Conservation (phyloP, 2,113 vertebrate species). For the Mormyrus lacerda region DNA sequence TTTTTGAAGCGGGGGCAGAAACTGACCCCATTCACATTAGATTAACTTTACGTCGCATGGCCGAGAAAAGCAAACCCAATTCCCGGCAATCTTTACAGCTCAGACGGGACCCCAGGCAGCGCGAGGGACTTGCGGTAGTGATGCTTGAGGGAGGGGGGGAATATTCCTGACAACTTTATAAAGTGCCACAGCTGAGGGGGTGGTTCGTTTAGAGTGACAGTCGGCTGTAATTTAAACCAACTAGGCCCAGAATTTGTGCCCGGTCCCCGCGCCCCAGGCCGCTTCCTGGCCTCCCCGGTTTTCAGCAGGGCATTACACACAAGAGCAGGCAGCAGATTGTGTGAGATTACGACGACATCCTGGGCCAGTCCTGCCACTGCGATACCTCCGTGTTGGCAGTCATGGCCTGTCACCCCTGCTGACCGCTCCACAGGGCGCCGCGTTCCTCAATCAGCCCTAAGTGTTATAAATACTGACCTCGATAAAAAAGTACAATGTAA, state of each 20-base stretch:
- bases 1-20: not conserved
- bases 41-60: conserved; percentile 5
- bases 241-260: conserved; percentile 49
- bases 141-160: not conserved
- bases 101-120: not conserved
- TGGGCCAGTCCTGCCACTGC: conserved; percentile 63
- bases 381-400: conserved; percentile 75
- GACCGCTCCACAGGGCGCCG: conserved; percentile 61
- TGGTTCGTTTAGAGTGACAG: conserved; percentile 54
- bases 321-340: conserved; percentile 83
- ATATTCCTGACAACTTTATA: conserved; percentile 43
- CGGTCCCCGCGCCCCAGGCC: not conserved
- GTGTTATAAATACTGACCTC: conserved; percentile 79
- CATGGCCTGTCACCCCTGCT: conserved; percentile 75
- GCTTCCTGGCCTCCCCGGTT: conserved; percentile 49
- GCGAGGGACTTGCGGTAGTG: not conserved
- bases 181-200: conserved; percentile 55
- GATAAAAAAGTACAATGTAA: conserved; percentile 79
- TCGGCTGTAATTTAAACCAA: conserved; percentile 66
- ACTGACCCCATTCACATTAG: not conserved
- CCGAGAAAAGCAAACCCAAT: not conserved
- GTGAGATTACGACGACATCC: conserved; percentile 76
- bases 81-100: conserved; percentile 18
- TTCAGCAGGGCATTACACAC: conserved; percentile 73
- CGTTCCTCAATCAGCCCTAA: conserved; percentile 72